These are phyloP conservation scores for Ranitomeya variabilis DNA, from an alignment of 2,113 vertebrate species.

Conservation along the genomic window DNA sequence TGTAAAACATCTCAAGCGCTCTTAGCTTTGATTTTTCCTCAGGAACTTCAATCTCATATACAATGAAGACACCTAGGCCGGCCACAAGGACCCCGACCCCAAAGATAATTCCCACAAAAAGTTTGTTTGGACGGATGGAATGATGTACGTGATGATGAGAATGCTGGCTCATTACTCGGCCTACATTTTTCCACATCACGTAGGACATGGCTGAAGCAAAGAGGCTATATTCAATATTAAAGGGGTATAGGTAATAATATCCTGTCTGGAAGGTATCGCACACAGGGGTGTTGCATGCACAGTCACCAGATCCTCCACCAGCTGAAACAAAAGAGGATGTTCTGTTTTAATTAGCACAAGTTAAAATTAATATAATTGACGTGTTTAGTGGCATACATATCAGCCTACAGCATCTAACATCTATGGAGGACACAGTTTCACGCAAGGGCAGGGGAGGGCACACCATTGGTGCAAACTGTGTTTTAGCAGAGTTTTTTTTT, in stretches of 20 bases:
- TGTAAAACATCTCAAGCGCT: slow-evolving; percentile 82
- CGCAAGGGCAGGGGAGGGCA: background rate
- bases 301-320: slow-evolving; percentile 63
- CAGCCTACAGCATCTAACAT: background rate
- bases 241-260: slow-evolving; percentile 90
- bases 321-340: slow-evolving; percentile 63
- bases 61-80: slow-evolving; percentile 84
- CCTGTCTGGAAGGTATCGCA: slow-evolving; percentile 84
- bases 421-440: background rate
- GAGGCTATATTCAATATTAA: slow-evolving; percentile 94
- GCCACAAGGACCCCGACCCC: slow-evolving; percentile 79
- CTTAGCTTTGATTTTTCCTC: slow-evolving; percentile 54
- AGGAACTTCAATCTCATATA: slow-evolving; percentile 83
- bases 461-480: too few species aligned
- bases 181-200: slow-evolving; percentile 95
- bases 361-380: background rate
- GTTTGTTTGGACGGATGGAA: slow-evolving; percentile 71
- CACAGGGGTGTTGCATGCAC: slow-evolving; percentile 75
- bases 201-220: slow-evolving; percentile 91
- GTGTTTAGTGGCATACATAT: background rate
- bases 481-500: too few species aligned
- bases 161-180: slow-evolving; percentile 75
- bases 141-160: slow-evolving; percentile 69
- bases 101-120: slow-evolving; percentile 74
- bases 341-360: background rate